A percentile compares a stretch with the other conserved stretches of the same genome.
Evolutionary conservation across 2,113 vertebrate species (phyloP).

Genomic region (Andinoacara biseriatus): DNA sequence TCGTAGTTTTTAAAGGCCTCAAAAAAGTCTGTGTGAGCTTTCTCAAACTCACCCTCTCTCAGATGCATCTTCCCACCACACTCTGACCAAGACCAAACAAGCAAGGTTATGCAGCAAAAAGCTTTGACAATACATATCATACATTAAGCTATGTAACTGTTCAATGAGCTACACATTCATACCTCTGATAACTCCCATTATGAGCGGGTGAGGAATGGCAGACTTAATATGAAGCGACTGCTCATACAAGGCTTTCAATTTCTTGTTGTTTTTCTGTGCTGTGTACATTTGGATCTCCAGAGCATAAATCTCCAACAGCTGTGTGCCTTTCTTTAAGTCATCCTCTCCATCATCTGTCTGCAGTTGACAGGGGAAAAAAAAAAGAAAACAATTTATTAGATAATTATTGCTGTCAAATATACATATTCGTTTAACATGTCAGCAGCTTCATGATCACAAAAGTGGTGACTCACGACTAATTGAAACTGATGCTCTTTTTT

Average conservation of each 20-base stretch:
- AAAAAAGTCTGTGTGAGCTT: slow-evolving; percentile 99
- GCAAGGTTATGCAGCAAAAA: slow-evolving; percentile 9
- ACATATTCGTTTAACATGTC: neutral
- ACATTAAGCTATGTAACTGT: neutral
- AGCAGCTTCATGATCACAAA: neutral
- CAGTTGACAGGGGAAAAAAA: slow-evolving; percentile 33
- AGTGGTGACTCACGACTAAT: neutral
- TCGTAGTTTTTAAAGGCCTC: slow-evolving; percentile 99
- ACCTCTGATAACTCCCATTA: slow-evolving; percentile 99
- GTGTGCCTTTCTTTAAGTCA: slow-evolving; percentile 98
- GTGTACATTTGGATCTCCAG: slow-evolving; percentile 99
- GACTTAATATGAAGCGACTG: slow-evolving; percentile 99
- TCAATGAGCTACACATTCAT: slow-evolving; percentile 38
- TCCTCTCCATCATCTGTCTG: slow-evolving; percentile 99
- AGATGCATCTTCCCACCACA: slow-evolving; percentile 99
- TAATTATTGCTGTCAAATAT: neutral
- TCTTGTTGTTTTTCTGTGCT: slow-evolving; percentile 99
- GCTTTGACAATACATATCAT: neutral
- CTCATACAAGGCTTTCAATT: slow-evolving; percentile 98
- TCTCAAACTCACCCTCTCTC: slow-evolving; percentile 99
- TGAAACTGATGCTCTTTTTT: neutral
- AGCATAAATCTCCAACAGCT: slow-evolving; percentile 98
- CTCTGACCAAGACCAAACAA: slow-evolving; percentile 82
- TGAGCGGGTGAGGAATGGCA: slow-evolving; percentile 98
- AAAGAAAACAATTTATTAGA: neutral